Conservation (phyloP, 2,888 invertebrate species). For the Leptopterna dolabrata region DNA sequence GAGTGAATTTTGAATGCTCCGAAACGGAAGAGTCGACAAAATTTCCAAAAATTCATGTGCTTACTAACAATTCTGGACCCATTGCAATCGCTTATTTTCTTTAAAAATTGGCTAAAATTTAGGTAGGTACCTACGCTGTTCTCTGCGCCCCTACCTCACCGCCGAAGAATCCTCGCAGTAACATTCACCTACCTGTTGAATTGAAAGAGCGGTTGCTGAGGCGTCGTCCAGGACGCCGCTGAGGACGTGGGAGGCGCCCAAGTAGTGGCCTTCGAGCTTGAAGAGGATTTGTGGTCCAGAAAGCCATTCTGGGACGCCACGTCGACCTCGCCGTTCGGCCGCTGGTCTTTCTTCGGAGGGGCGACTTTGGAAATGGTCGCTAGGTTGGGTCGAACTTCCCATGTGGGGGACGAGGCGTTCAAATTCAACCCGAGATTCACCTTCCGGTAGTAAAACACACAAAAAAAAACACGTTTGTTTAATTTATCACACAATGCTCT, state of each 20-base stretch:
- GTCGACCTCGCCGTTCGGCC: slow-evolving; percentile 62
- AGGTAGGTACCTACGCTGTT: no score
- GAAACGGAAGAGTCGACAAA: no score
- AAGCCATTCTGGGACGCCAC: slow-evolving; percentile 32
- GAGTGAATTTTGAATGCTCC: no score
- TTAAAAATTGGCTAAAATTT: no score
- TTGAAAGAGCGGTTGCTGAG: slow-evolving; percentile 32
- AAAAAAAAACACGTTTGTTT: neutral
- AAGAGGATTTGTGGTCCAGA: slow-evolving; percentile 27
- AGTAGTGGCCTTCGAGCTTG: slow-evolving; percentile 15
- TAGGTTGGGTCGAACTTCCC: slow-evolving; percentile 65
- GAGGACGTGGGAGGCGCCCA: slow-evolving; percentile 38
- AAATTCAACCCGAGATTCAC: slow-evolving; percentile 28
- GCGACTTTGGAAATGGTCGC: slow-evolving; percentile 65
- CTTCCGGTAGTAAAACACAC: neutral
- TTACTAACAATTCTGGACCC: no score
- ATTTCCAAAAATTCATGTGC: no score
- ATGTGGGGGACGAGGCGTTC: slow-evolving; percentile 59
- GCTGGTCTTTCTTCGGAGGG: slow-evolving; percentile 62
- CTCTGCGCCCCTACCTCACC: no score
- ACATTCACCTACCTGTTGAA: slow-evolving; percentile 15
- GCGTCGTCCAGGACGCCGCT: neutral
- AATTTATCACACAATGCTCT: no score
- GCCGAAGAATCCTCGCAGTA: neutral
- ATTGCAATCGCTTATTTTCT: no score